Base-by-base conservation (phyloP, 2,113 vertebrate species). In the Oostethus manadensis region DNA sequence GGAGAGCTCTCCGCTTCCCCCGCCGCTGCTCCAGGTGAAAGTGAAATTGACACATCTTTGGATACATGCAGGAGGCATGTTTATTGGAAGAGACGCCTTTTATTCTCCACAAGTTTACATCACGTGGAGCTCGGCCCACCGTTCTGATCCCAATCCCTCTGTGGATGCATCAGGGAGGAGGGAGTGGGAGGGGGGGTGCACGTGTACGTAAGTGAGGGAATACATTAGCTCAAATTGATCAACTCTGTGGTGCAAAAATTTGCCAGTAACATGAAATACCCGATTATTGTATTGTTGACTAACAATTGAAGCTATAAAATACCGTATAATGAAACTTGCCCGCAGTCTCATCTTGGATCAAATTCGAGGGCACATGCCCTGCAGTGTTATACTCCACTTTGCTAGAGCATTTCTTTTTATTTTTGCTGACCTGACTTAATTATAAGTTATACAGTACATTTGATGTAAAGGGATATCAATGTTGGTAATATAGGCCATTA, bases 81-180 rank as follows among this genome's bases (percentile, higher is more conserved):
- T 40, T 87, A 89, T 90, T 88, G 78, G 65, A 83, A 83, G 80
- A 89, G 89, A 88, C 86, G 23, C 75, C 63, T 84, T 85, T 89
- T 88, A 88, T 88, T 89, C 83, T 88, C 74, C 64, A 84, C 79
- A 79, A 84, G 79, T 79, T 86, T 85, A 88, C 81, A 88, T 90
- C 88, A 87, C 83, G 87, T 77, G 40, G 54, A 76, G 75, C 73
- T 83, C 79, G 86, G 79, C 85, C 89, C 20, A 73, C 73, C 45
- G 68, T 81, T 90, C 76, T 85, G 87, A 89, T 90, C 84, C 76
- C 45, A 65, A 72, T 82, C 74, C 77, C 76, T 79, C 62, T 63
- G 77, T 79, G 77, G 66, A 73, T 79, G 77, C 63, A 73, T 66
- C 46, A 4, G 73, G 70, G 70, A 68, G 64, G 18, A n/a, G 5